Evolutionary conservation across 1,140 invertebrate species (phyloP), one percentile per base, ranked within the genome.

Genomic region (Nixonia krombeini): DNA sequence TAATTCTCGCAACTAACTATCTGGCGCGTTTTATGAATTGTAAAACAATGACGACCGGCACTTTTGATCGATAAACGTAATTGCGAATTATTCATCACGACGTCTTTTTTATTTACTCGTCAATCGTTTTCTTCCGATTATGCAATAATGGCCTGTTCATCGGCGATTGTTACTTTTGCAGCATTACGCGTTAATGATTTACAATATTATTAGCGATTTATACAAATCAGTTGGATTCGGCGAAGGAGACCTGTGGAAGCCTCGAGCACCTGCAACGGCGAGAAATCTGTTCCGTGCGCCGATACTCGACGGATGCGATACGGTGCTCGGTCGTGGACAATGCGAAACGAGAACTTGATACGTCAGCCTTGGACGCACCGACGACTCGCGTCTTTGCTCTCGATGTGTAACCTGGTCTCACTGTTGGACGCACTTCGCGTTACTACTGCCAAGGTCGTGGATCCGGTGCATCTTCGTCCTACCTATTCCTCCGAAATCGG

Each of bases 281-380:
- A 33, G 31, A 33, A 33, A 33, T 33, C 31, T 47, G 12, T 47
- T 18, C 33, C 45, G 40, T 13, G 10, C 12, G 33, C 45, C 45
- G 31, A 47, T 47, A 10, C 45, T 41, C 17, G 40, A 63, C 6
- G 35, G 40, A 62, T n/a, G n/a, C 31, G 69, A 69, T 41, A 57
- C 35, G 70, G 45, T 61, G 37, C 52, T 46, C 52, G 70, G 53
- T 53, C 52, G 49, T 47, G 62, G 58, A 73, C 67, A 70, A 73
- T 70, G 41, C n/a, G 46, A 8, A 40, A 66, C 29, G 42, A 53
- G 50, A 72, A 59, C 45, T 37, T 55, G 65, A 70, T 59, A 61
- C 70, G 53, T 62, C 53, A 71, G 68, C 71, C 68, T 73, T 73
- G 71, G 67, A 33, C 29, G 33, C 28, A 18, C 6, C 5, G 17